Conservation (phyloP, 2,113 vertebrate species). For the Nyctibius bracteatus region DNA sequence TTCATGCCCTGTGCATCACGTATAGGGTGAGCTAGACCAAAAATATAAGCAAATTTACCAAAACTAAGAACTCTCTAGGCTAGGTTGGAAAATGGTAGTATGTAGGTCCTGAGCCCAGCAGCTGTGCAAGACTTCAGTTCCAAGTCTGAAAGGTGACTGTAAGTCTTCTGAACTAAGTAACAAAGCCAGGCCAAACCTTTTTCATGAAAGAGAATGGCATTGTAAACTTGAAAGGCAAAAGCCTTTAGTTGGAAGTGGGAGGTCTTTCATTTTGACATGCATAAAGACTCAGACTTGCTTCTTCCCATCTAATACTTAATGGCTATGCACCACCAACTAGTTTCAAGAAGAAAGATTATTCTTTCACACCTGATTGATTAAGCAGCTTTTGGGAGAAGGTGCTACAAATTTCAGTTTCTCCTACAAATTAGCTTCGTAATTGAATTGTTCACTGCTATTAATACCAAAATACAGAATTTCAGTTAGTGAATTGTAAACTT, state of each 20-base stretch:
- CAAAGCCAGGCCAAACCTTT: neutral
- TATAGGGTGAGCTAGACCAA: neutral
- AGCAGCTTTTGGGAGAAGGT: neutral
- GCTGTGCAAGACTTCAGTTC: neutral
- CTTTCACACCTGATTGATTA: neutral
- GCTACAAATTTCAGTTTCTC: neutral
- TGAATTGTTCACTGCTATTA: neutral
- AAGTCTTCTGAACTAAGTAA: neutral
- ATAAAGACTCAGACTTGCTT: neutral
- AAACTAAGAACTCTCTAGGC: neutral
- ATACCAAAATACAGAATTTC: neutral
- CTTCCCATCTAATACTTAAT: neutral
- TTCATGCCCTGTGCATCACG: neutral
- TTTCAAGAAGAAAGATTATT: neutral
- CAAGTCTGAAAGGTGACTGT: neutral
- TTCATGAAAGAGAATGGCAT: neutral
- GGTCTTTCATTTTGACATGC: neutral
- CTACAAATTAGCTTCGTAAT: neutral
- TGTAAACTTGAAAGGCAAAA: neutral
- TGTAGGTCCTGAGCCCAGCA: neutral
- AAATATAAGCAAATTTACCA: neutral
- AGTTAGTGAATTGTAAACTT: neutral
- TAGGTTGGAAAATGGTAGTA: neutral
- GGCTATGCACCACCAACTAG: neutral
- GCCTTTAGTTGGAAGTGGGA: neutral